These are phyloP conservation scores for Anadara kagoshimensis DNA, from an alignment of 1,140 invertebrate species.

Conservation along the genomic window DNA sequence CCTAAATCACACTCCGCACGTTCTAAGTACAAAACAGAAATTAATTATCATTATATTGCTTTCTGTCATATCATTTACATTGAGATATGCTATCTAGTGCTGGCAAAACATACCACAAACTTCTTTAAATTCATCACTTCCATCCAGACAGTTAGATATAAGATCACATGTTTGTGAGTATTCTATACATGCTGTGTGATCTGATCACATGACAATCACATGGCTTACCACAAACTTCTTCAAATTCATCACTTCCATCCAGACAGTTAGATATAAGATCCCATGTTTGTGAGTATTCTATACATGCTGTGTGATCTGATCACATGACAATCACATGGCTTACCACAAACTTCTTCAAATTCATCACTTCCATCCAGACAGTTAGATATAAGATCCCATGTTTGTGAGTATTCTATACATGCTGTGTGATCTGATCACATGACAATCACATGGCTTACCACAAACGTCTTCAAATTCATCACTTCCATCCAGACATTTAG, in stretches of 20 bases:
- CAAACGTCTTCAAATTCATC: constrained; percentile 81
- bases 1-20: constrained; percentile 75
- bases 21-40: constrained; percentile 55
- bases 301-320: no score
- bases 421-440: no score
- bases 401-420: no score
- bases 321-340: no score
- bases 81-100: no score
- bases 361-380: constrained; percentile 80
- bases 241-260: constrained; percentile 80
- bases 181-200: no score
- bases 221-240: constrained; percentile 73
- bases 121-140: constrained; percentile 79
- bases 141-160: constrained; percentile 58
- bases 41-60: no score
- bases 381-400: constrained; percentile 68
- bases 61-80: no score
- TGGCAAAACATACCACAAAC: constrained; percentile 72
- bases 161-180: no score
- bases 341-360: constrained; percentile 72
- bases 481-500: constrained; percentile 59
- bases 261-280: constrained; percentile 59
- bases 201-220: constrained; percentile 21
- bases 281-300: no score
- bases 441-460: no score